Percentiles rank a stretch among this genome's conserved stretches.
Conservation (phyloP, 2,888 invertebrate species). For the Lathronympha strigana region DNA sequence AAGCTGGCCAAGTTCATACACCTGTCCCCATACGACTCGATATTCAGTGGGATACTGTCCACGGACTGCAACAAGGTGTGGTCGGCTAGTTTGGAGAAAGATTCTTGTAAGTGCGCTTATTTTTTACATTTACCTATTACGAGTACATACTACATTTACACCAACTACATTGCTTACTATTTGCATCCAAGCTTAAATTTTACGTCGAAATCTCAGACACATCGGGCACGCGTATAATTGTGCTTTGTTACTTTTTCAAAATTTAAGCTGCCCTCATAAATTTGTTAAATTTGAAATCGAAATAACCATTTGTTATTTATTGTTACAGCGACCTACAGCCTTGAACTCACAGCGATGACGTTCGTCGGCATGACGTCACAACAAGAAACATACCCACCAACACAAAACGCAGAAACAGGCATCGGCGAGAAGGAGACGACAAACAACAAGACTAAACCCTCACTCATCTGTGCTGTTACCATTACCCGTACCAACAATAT, state of each 20-base stretch:
- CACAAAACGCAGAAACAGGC: constrained; percentile 61
- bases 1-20: constrained; percentile 87
- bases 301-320: constrained; percentile 5
- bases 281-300: not conserved
- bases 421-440: constrained; percentile 66
- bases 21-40: constrained; percentile 77
- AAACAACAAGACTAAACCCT: constrained; percentile 67
- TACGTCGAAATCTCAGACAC: no score
- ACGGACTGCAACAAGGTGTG: constrained; percentile 76
- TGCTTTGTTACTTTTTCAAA: no score
- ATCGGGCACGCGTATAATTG: no score
- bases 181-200: no score
- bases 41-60: constrained; percentile 75
- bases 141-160: no score
- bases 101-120: constrained; percentile 66
- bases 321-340: constrained; percentile 69
- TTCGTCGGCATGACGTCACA: constrained; percentile 74
- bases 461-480: constrained; percentile 73
- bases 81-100: constrained; percentile 77
- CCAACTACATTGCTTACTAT: no score
- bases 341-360: constrained; percentile 77
- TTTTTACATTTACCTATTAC: not conserved
- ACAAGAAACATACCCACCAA: constrained; percentile 66
- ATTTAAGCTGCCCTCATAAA: no score
- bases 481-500: constrained; percentile 65